A percentile compares a stretch with the other conserved stretches of the same genome.
Evolutionary conservation across 1,140 invertebrate species (phyloP).

Genomic region (Armadillidium nasatum): DNA sequence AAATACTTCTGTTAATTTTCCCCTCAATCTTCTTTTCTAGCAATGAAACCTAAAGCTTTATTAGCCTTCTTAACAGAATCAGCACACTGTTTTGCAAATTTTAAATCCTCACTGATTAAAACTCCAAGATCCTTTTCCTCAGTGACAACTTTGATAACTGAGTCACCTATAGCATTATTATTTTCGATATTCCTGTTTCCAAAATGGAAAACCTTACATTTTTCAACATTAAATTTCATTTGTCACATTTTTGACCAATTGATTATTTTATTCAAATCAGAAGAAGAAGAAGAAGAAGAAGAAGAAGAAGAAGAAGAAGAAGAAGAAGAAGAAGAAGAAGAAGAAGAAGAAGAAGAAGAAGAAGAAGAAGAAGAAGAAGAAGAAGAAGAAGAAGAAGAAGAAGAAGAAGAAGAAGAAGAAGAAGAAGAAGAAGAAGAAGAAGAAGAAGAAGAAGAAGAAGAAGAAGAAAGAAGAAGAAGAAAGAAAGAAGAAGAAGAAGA

Average conservation of each 20-base stretch:
- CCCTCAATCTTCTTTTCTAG: too few relatives aligned
- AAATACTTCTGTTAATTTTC: too few relatives aligned
- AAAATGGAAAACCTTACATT: too few relatives aligned
- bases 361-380: neutral
- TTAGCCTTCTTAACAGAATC: too few relatives aligned
- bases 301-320: slow-evolving; percentile 17
- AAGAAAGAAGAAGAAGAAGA: neutral
- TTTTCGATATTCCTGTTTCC: too few relatives aligned
- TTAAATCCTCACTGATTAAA: too few relatives aligned
- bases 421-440: neutral
- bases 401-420: slow-evolving; percentile 1
- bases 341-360: neutral
- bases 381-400: neutral
- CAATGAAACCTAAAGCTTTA: too few relatives aligned
- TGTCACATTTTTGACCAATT: neutral
- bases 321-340: neutral
- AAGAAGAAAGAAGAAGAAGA: neutral
- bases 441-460: neutral
- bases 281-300: neutral
- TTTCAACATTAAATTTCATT: neutral
- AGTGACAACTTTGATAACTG: too few relatives aligned
- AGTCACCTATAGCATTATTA: too few relatives aligned
- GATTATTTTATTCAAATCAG: neutral
- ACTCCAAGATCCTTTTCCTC: too few relatives aligned
- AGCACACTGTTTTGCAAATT: too few relatives aligned